Conservation (phyloP, 2,888 invertebrate species). For the Epistrophe grossulariae region DNA sequence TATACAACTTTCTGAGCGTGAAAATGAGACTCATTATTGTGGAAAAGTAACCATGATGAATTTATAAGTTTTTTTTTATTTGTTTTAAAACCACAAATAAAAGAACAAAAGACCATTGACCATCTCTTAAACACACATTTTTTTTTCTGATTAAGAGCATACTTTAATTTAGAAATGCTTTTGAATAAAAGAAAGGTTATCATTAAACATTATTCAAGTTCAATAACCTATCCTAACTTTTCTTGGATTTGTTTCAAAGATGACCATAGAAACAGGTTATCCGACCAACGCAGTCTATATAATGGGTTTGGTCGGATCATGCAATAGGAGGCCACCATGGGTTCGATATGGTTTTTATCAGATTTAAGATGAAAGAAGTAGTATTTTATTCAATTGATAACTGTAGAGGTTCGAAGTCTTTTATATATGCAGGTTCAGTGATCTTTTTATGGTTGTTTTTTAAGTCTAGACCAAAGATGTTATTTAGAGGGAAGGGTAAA, state of each 20-base stretch:
- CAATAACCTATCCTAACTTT: constrained; percentile 2
- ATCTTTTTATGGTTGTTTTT: not conserved
- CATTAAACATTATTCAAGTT: not conserved
- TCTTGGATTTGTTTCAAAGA: not conserved
- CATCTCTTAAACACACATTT: not conserved
- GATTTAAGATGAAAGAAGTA: not conserved
- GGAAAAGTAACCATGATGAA: not conserved
- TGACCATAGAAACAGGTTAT: not conserved
- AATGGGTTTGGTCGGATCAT: not conserved
- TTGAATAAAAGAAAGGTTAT: not conserved
- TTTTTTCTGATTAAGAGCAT: not conserved
- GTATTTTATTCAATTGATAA: not conserved
- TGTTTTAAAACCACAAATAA: no score
- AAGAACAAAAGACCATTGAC: not conserved
- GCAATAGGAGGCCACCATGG: not conserved
- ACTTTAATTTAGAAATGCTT: not conserved
- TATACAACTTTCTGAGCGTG: no score
- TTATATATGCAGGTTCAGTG: not conserved
- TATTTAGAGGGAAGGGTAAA: not conserved
- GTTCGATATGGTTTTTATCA: not conserved
- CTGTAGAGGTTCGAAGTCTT: not conserved
- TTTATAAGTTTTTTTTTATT: not conserved
- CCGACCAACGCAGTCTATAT: not conserved
- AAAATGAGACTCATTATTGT: not conserved
- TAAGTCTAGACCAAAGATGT: not conserved